These are phyloP conservation scores for Acrobasis repandana DNA, from an alignment of 2,888 invertebrate species.

Conservation along the genomic window DNA sequence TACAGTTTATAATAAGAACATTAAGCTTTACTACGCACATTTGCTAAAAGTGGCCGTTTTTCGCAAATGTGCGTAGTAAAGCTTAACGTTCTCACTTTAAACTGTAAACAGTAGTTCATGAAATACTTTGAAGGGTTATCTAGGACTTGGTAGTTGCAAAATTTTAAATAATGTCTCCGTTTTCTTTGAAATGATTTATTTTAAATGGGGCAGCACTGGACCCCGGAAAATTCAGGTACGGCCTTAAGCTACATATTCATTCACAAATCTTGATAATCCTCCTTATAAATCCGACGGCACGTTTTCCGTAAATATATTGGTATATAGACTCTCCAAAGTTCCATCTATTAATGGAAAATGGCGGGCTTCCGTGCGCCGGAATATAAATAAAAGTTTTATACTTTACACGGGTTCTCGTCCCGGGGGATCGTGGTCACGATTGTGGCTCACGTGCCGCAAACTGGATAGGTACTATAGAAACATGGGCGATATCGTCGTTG, in stretches of 20 bases:
- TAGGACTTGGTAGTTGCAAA: too few species aligned
- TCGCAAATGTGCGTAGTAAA: too few species aligned
- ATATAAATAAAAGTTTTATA: conserved; percentile 1
- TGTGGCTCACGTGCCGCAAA: not conserved
- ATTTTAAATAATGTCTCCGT: too few species aligned
- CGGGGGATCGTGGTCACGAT: not conserved
- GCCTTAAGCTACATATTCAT: not conserved
- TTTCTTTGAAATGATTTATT: too few species aligned
- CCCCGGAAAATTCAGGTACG: too few species aligned
- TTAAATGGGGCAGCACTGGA: too few species aligned
- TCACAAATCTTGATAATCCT: not conserved
- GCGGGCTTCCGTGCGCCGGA: not conserved
- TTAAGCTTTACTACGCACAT: too few species aligned
- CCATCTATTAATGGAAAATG: conserved; percentile 2
- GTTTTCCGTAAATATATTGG: not conserved
- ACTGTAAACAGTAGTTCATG: too few species aligned
- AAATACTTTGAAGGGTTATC: too few species aligned
- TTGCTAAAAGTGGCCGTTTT: too few species aligned
- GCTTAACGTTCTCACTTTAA: too few species aligned
- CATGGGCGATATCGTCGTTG: not conserved
- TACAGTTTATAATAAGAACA: too few species aligned
- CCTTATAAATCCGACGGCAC: not conserved
- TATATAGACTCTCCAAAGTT: not conserved
- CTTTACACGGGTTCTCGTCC: not conserved
- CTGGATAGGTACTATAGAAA: not conserved